These are phyloP conservation scores for Pedionomus torquatus DNA, from an alignment of 2,113 vertebrate genomes.

Conservation along the genomic window DNA sequence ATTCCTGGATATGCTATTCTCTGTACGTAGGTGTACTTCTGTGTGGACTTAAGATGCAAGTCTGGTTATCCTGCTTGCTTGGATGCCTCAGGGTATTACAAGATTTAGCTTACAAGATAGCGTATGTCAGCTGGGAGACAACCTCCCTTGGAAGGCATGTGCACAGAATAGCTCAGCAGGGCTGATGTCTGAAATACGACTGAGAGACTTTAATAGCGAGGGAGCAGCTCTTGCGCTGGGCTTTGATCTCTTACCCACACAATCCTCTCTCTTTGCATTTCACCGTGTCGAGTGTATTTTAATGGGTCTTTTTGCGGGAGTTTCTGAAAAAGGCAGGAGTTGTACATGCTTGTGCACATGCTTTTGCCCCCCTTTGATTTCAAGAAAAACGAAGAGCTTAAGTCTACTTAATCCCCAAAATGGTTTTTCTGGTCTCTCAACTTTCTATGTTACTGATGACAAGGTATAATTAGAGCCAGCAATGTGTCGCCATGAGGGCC, in stretches of 20 bases:
- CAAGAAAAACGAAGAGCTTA: neutral
- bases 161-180: neutral
- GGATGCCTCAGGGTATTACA: neutral
- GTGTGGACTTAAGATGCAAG: neutral
- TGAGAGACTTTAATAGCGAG: neutral
- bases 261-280: neutral
- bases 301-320: neutral
- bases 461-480: neutral
- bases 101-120: neutral
- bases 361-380: neutral
- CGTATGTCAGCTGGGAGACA: neutral
- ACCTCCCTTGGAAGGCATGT: neutral
- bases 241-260: neutral
- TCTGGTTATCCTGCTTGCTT: neutral
- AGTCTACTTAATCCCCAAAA: neutral
- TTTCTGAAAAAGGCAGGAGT: neutral
- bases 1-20: fast-evolving
- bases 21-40: fast-evolving
- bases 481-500: too few species aligned
- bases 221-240: neutral
- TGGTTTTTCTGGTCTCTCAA: neutral
- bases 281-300: neutral
- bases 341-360: neutral
- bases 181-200: neutral
- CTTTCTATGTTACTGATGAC: neutral